Evolutionary conservation across 1,140 invertebrate species (phyloP).

Genomic region (Aporrectodea caliginosa): DNA sequence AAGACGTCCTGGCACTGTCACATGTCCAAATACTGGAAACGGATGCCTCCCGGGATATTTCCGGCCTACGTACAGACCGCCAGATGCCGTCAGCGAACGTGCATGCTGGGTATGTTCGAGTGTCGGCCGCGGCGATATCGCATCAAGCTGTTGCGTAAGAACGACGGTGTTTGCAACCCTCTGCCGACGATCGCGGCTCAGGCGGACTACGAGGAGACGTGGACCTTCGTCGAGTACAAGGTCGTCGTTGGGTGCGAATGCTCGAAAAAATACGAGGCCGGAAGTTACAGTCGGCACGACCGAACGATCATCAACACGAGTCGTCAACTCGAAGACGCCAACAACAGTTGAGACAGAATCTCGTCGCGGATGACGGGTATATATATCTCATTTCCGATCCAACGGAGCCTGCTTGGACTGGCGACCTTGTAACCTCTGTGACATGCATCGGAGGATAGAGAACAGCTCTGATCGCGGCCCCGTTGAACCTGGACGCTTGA

Average conservation of each 20-base stretch:
- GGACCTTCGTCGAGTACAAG: slow-evolving; percentile 11
- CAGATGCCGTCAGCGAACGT: slow-evolving; percentile 10
- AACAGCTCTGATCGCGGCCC: no score
- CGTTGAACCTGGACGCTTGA: no score
- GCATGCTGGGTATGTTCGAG: slow-evolving; percentile 18
- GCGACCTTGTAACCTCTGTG: no score
- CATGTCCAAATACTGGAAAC: slow-evolving; percentile 1
- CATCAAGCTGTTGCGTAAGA: slow-evolving; percentile 7
- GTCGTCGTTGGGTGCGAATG: slow-evolving; percentile 21
- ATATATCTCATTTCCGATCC: no score
- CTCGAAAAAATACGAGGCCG: not conserved
- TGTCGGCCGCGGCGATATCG: slow-evolving; percentile 12
- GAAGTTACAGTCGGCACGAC: no score
- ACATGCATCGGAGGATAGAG: no score
- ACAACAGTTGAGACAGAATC: no score
- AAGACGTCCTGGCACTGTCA: slow-evolving; percentile 14
- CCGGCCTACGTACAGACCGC: slow-evolving; percentile 22
- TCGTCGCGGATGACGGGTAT: no score
- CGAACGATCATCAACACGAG: no score
- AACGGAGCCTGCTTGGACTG: no score
- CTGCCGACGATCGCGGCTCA: not conserved
- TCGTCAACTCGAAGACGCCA: no score
- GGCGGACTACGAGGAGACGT: slow-evolving; percentile 15
- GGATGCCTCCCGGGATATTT: slow-evolving; percentile 20
- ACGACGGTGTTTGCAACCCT: slow-evolving; percentile 14